phyloP scores from a whole-genome alignment of 2,797 vertebrate genomes.

The Arrhamphus sclerolepis region DNA sequence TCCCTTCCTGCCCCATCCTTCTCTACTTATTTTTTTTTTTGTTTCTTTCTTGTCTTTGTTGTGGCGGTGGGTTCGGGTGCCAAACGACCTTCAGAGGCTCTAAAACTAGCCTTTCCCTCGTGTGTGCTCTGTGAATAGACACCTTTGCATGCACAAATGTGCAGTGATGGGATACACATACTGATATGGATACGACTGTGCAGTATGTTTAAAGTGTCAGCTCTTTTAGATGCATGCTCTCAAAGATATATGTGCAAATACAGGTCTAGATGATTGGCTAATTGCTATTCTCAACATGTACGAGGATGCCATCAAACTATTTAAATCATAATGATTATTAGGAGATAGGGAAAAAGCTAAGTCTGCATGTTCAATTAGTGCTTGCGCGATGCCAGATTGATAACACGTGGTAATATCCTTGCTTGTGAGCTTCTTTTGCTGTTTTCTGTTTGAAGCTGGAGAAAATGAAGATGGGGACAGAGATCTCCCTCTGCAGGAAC shows the following conservation, averaged over 20 bases:
- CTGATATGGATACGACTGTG: constrained; percentile 8
- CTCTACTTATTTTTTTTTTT: too few species aligned
- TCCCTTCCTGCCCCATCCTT: too few species aligned
- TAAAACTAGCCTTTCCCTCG: constrained; percentile 57
- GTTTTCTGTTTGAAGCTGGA: constrained; percentile 67
- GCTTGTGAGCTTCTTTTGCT: constrained; percentile 72
- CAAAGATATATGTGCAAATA: constrained; percentile 36
- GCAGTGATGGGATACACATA: constrained; percentile 19
- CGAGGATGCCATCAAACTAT: constrained; percentile 68
- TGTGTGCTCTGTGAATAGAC: constrained; percentile 36
- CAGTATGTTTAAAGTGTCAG: constrained; percentile 9
- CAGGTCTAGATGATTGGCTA: constrained; percentile 44
- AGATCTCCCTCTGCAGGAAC: constrained; percentile 67
- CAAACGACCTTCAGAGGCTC: constrained; percentile 81
- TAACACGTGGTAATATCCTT: constrained; percentile 78
- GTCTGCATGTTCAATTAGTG: constrained; percentile 83
- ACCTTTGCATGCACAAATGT: constrained; percentile 16
- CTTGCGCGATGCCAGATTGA: constrained; percentile 72
- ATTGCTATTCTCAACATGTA: constrained; percentile 72
- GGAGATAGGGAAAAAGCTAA: constrained; percentile 71
- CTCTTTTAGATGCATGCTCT: constrained; percentile 11
- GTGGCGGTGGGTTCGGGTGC: too few species aligned
- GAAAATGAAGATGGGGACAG: constrained; percentile 53
- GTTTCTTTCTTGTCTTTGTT: too few species aligned
- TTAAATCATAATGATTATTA: constrained; percentile 81